Base-by-base conservation (phyloP, 2,888 invertebrate genomes). In the Caprella mutica region DNA sequence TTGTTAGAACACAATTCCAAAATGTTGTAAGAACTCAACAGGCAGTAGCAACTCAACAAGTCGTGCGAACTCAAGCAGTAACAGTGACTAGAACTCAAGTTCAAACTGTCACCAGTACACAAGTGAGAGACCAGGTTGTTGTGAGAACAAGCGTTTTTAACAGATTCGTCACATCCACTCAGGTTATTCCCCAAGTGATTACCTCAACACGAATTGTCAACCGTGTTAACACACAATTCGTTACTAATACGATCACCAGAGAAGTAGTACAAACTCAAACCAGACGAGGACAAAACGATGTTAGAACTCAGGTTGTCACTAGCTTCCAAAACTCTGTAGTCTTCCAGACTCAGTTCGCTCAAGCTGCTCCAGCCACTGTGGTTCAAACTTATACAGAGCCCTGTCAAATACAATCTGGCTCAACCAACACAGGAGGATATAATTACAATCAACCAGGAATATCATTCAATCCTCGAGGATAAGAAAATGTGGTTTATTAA, bases 231-330 rank as follows among this genome's bases (percentile, higher is more conserved):
- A 55, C 44, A 30, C 60, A 55, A 9, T 33, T 58, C 3, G 50
- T 60, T 21, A 60, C 60, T 19, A 39, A 24, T 29, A 60, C 58
- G 2, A 44, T 52, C 35, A 29, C 40, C 3, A 19, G n/a, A 19
- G 52, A 55, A n/a, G 43, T 52, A 24, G 52, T 56, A n/a, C 55
- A 55, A 24, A 50, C 33, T 43, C 58, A 58, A 40, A 64, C 64
- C 19, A 53, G 52, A 5, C 56, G 46, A 29, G 58, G 55, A 12
- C 30, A 42, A n/a, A 48, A 52, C 14, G 43, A 51, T 6, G 38
- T 58, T 21, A 26, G 35, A 21, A 48, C 52, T 26, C 51, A 55
- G 44, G 53, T 60, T 12, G 39, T 56, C 26, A 56, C 55, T 8
- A 21, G 46, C 33, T 30, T 24, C 12, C n/a, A 50, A 26, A 54